Evolutionary conservation across 2,888 invertebrate genomes (phyloP).

Genomic region (Ophonus ardosiacus): DNA sequence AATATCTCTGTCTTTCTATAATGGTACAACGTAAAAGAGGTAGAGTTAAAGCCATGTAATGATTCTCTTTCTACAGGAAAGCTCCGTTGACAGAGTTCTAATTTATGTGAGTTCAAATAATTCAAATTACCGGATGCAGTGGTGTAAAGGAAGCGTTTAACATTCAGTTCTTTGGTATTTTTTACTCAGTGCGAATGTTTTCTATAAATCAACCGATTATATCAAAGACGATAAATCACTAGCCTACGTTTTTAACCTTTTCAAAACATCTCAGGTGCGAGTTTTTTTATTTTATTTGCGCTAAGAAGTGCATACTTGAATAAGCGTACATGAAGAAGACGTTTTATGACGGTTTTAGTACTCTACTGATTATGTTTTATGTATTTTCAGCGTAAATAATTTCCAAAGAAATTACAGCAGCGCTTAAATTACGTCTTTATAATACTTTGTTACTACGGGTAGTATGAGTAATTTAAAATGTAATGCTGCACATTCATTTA

Average conservation of each 20-base stretch:
- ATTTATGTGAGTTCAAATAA: conserved; percentile 19
- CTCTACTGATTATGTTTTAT: conserved; percentile 12
- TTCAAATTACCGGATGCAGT: conserved; percentile 16
- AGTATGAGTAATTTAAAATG: background rate
- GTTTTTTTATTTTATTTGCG: conserved; percentile 36
- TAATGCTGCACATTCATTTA: background rate
- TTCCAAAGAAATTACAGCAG: background rate
- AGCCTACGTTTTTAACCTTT: conserved; percentile 27
- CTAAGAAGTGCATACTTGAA: conserved; percentile 21
- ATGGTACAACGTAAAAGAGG: too few relatives aligned
- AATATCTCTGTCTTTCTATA: too few relatives aligned
- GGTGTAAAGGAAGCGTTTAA: conserved; percentile 31
- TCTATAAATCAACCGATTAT: conserved; percentile 55
- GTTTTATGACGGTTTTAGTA: conserved; percentile 4
- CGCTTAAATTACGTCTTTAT: background rate
- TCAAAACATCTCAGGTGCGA: conserved; percentile 33
- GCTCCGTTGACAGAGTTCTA: background rate
- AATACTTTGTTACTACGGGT: background rate
- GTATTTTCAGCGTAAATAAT: conserved; percentile 16
- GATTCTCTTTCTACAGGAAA: background rate
- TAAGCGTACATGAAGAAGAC: background rate
- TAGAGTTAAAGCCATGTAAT: too few relatives aligned
- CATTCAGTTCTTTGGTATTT: conserved; percentile 47
- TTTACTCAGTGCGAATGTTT: conserved; percentile 44
- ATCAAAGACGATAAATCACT: conserved; percentile 39